Conservation (phyloP, 2,113 vertebrate genomes). For the Myocastor coypus region DNA sequence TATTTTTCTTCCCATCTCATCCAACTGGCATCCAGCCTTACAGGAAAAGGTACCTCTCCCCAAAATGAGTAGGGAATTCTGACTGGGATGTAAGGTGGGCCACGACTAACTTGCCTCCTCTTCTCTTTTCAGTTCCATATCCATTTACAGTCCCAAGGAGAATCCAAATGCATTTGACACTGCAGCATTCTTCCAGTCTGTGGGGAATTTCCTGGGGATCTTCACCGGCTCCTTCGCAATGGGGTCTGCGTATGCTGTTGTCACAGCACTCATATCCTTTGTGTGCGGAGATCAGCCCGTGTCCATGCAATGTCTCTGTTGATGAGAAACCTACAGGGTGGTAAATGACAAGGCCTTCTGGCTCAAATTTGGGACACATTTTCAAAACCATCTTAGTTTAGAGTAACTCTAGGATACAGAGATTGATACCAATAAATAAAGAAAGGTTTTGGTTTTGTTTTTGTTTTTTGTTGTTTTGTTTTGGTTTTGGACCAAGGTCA, state of each 20-base stretch:
- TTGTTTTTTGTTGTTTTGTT: not conserved
- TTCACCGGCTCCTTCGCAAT: conserved; percentile 90
- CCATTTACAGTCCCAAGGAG: conserved; percentile 89
- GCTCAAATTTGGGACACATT: rapidly evolving
- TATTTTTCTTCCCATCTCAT: not conserved
- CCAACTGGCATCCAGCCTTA: not conserved
- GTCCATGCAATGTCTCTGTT: not conserved
- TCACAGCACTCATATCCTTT: conserved; percentile 95
- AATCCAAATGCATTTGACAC: conserved; percentile 87
- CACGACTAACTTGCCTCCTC: conserved; percentile 18
- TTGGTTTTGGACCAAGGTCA: not conserved
- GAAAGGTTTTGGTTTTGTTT: not conserved
- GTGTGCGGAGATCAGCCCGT: not conserved
- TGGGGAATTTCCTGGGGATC: conserved; percentile 91
- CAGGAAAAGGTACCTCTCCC: not conserved
- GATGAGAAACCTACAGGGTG: not conserved
- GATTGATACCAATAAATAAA: not conserved
- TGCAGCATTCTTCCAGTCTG: conserved; percentile 88
- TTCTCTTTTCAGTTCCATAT: conserved; percentile 89
- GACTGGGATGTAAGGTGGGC: conserved; percentile 3
- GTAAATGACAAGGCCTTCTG: not conserved
- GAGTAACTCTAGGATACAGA: not conserved
- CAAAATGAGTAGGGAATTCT: conserved; percentile 29
- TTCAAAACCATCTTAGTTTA: not conserved
- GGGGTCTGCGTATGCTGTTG: conserved; percentile 90